Evolutionary conservation across 1,140 invertebrate genomes (phyloP).

Genomic region (Acromyrmex heyeri): DNA sequence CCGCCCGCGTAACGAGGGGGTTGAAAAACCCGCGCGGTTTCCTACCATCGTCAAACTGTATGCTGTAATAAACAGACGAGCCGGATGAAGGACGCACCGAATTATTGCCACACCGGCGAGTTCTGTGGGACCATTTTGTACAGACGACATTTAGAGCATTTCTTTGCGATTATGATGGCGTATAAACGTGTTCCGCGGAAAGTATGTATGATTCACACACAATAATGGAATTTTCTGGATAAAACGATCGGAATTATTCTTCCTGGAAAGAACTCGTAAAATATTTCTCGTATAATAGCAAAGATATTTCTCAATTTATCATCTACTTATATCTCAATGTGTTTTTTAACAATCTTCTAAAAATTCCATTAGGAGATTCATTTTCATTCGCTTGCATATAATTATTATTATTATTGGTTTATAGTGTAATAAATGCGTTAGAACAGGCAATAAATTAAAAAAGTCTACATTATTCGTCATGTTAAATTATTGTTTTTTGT

Average conservation of each 20-base stretch:
- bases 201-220: background rate
- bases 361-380: background rate
- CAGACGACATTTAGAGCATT: background rate
- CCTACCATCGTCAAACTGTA: slow-evolving; percentile 48
- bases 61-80: slow-evolving; percentile 40
- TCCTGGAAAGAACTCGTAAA: background rate
- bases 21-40: slow-evolving; percentile 32
- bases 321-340: background rate
- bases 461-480: background rate
- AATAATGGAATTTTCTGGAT: background rate
- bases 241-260: slow-evolving; percentile 1
- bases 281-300: background rate
- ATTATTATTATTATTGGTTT: background rate
- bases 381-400: background rate
- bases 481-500: background rate
- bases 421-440: background rate
- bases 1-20: slow-evolving; percentile 3
- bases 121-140: background rate
- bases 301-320: slow-evolving; percentile 1
- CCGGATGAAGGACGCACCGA: background rate
- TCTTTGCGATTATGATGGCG: background rate
- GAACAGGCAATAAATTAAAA: background rate
- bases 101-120: slow-evolving; percentile 23
- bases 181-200: background rate
- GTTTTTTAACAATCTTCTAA: background rate